Conservation (phyloP, 2,888 invertebrate genomes). For the Ypsolopha sequella region DNA sequence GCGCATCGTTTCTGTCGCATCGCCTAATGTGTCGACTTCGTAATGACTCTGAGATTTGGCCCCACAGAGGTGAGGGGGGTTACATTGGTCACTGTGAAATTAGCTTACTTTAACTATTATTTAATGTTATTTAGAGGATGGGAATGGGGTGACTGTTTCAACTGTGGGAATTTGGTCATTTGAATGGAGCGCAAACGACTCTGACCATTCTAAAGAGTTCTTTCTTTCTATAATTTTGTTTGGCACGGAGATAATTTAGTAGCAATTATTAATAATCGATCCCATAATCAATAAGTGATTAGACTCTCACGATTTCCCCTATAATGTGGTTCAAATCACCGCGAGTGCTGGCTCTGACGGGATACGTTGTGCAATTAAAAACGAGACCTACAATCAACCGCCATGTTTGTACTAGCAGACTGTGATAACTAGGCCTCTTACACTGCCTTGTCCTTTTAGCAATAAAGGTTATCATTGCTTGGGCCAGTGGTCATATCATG, state of each 20-base stretch:
- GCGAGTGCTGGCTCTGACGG: conserved; percentile 46
- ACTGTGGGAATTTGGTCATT: conserved; percentile 44
- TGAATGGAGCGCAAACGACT: conserved; percentile 21
- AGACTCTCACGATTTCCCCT: conserved; percentile 50
- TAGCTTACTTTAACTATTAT: conserved; percentile 56
- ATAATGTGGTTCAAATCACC: conserved; percentile 44
- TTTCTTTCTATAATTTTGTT: background rate
- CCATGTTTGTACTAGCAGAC: conserved; percentile 50
- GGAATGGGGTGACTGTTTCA: conserved; percentile 42
- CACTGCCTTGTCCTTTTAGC: too few species aligned
- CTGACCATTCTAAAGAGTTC: background rate
- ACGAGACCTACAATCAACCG: conserved; percentile 68
- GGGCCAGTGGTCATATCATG: too few species aligned
- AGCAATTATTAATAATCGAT: conserved; percentile 2
- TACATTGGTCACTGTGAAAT: conserved; percentile 27
- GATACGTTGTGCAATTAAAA: conserved; percentile 69
- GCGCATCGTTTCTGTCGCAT: conserved; percentile 27
- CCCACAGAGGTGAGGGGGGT: conserved; percentile 12
- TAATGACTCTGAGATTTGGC: conserved; percentile 39
- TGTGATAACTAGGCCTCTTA: too few species aligned
- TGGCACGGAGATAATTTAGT: background rate
- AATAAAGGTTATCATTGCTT: too few species aligned
- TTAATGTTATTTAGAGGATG: conserved; percentile 50
- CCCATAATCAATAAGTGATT: conserved; percentile 47
- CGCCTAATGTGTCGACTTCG: conserved; percentile 41